A percentile compares a stretch with the other conserved stretches of the same genome.
Evolutionary conservation across 1,140 invertebrate species (phyloP).

Genomic region (Sarcophaga peregrina): DNA sequence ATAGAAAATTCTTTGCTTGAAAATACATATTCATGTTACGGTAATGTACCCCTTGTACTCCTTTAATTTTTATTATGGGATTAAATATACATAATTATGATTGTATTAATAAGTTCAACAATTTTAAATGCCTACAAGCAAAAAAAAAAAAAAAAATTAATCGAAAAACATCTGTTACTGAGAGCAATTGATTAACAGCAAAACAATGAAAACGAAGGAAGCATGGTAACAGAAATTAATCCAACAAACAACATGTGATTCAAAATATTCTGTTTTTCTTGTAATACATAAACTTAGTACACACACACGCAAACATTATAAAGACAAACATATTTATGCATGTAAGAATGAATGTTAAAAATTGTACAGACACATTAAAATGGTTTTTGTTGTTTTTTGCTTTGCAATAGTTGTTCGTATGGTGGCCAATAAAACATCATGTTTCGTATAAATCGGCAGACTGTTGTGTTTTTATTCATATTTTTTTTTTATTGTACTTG

Average conservation of each 20-base stretch:
- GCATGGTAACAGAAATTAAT: too few species aligned
- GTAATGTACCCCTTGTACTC: too few species aligned
- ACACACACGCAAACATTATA: background rate
- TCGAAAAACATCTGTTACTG: background rate
- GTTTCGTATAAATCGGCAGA: slow-evolving; percentile 18
- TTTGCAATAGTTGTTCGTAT: slow-evolving; percentile 17
- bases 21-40: too few species aligned
- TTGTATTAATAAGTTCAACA: too few species aligned
- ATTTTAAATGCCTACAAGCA: too few species aligned
- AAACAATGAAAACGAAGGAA: background rate
- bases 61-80: too few species aligned
- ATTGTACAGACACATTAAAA: slow-evolving; percentile 12
- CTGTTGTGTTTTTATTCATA: slow-evolving; percentile 24
- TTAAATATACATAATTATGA: too few species aligned
- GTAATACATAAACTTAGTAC: background rate
- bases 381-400: background rate
- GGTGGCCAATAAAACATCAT: background rate
- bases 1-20: too few species aligned
- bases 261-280: background rate
- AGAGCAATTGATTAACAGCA: background rate
- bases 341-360: slow-evolving; percentile 1
- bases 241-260: background rate
- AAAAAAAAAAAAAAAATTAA: too few species aligned
- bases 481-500: background rate
- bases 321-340: slow-evolving; percentile 1